Evolutionary conservation across 2,888 invertebrate genomes (phyloP).

Genomic region (Eilema caniola): DNA sequence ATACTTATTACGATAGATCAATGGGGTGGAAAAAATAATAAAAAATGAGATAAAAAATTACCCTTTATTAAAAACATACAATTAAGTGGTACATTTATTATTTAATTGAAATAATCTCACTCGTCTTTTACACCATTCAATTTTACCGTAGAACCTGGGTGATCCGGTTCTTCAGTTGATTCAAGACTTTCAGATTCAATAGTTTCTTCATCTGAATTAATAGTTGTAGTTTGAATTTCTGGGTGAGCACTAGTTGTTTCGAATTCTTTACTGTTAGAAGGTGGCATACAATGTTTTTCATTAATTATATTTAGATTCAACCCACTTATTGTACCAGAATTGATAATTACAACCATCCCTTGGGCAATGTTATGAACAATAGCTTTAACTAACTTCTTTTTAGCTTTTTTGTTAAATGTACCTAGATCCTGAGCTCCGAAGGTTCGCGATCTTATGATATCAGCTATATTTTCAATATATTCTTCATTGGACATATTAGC

Average conservation of each 20-base stretch:
- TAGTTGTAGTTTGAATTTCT: not conserved
- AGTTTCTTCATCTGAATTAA: not conserved
- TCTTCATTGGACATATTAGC: slow-evolving; percentile 2
- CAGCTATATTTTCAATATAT: not conserved
- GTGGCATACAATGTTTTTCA: not conserved
- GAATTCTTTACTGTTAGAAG: not conserved
- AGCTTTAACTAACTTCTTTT: slow-evolving; percentile 1
- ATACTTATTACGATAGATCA: no score
- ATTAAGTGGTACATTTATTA: no score
- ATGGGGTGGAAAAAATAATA: no score
- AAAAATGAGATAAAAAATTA: no score
- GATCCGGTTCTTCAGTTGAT: not conserved
- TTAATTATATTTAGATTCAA: not conserved
- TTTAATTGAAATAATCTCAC: no score
- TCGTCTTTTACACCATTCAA: not conserved
- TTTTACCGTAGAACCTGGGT: not conserved
- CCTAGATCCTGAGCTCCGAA: not conserved
- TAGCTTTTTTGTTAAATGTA: not conserved
- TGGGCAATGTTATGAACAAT: not conserved
- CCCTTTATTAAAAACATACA: no score
- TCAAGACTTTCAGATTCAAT: not conserved
- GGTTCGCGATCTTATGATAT: not conserved
- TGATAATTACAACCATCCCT: slow-evolving; percentile 1
- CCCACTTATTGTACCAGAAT: slow-evolving; percentile 10
- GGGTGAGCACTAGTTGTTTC: not conserved